A percentile compares a stretch with the other conserved stretches of the same genome.
These are phyloP conservation scores for Orthosia incerta DNA, from an alignment of 2,888 invertebrate genomes.

Conservation along the genomic window DNA sequence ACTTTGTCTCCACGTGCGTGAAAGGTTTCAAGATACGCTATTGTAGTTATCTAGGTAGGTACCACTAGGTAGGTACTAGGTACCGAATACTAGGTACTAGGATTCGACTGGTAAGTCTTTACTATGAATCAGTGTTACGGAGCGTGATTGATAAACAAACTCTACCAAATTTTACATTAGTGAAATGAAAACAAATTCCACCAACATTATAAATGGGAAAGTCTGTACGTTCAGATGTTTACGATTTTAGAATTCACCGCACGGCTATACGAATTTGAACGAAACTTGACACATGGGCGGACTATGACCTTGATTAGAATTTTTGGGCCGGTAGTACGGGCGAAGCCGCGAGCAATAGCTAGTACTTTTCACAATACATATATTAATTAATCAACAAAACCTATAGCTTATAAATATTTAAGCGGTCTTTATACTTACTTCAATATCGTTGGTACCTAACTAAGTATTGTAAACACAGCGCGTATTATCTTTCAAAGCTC, in stretches of 20 bases:
- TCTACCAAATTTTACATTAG: constrained; percentile 13
- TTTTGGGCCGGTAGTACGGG: no score
- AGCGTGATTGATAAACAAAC: constrained; percentile 23
- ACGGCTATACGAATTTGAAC: no score
- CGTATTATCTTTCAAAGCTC: constrained; percentile 41
- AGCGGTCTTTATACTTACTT: background rate
- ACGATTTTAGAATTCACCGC: no score
- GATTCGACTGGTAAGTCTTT: background rate
- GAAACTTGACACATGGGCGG: no score
- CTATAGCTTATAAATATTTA: background rate
- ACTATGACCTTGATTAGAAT: no score
- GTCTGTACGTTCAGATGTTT: background rate
- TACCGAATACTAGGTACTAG: background rate
- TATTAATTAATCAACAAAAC: constrained; percentile 3
- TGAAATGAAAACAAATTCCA: constrained; percentile 19
- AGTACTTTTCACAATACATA: no score
- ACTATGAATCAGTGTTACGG: constrained; percentile 6
- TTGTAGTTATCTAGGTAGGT: background rate
- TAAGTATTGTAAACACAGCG: constrained; percentile 20
- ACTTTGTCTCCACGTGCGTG: background rate
- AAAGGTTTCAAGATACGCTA: background rate
- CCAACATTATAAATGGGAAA: background rate
- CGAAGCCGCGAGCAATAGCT: background rate
- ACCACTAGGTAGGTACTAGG: background rate
- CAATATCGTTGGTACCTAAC: background rate